A percentile compares a stretch with the other conserved stretches of the same genome.
These are phyloP conservation scores for Oreotragus oreotragus DNA, from an alignment of 2,113 vertebrate species.

Conservation along the genomic window DNA sequence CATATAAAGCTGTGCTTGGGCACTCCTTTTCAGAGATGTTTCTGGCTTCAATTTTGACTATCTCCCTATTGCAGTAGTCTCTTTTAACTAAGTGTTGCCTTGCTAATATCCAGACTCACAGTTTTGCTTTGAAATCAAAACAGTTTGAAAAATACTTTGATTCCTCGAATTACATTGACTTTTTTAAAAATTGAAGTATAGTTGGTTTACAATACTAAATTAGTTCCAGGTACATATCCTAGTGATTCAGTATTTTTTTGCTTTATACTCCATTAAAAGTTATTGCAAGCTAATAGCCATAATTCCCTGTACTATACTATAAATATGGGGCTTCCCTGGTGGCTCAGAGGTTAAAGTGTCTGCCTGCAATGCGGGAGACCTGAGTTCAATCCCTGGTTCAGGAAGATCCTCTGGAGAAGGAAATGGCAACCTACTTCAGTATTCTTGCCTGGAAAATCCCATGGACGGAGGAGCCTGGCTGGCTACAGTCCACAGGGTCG, in stretches of 20 bases:
- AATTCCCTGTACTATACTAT: background rate
- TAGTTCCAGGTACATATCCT: background rate
- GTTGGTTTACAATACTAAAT: background rate
- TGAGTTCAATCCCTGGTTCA: too few species aligned
- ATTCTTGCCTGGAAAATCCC: too few species aligned
- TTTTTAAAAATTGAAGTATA: background rate
- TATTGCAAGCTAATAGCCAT: background rate
- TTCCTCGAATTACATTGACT: background rate
- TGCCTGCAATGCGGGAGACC: too few species aligned
- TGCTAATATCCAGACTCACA: background rate
- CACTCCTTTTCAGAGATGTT: background rate
- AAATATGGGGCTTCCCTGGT: too few species aligned
- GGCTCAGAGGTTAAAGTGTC: too few species aligned
- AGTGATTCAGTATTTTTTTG: background rate
- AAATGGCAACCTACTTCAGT: too few species aligned
- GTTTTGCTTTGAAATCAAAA: background rate
- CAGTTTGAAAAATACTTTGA: background rate
- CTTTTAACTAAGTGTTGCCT: background rate
- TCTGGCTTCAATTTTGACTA: background rate
- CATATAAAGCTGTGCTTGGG: background rate
- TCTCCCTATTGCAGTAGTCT: background rate
- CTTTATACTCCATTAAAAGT: background rate
- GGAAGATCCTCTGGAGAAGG: too few species aligned
- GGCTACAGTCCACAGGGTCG: too few species aligned
- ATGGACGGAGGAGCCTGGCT: too few species aligned